Evolutionary conservation across 2,797 vertebrate genomes (phyloP), one percentile per base, ranked within the genome.

Genomic region (Sphaeramia orbicularis): DNA sequence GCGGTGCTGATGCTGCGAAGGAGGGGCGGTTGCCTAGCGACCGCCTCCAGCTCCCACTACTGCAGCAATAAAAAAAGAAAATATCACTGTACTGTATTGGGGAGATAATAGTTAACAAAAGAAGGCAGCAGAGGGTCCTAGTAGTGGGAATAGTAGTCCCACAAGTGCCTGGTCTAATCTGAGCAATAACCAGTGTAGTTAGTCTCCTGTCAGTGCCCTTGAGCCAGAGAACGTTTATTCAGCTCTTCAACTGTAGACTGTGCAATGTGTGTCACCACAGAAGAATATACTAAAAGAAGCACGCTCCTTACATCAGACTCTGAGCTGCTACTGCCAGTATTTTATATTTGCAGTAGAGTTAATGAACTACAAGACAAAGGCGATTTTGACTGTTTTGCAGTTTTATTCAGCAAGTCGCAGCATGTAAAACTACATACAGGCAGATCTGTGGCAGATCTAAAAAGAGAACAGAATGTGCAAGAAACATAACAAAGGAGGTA

Each of bases 1-100:
- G 48, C 75, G 92, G 86, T 93, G 90, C 92, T 94, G 92, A 94
- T 93, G 92, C 87, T 94, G 92, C 74, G 80, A 68, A 65, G 84
- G 84, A 89, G 87, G 86, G 79, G 84, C 37, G 59, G 93, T 93
- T 91, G 89, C 93, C 56, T 79, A 76, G 93, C 79, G 82, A 93
- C 91, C 40, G 58, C 43, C 61, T 76, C 73, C 64, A 45, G 63
- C 52, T 56, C 53, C 62, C 44, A 66, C 58, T 69, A 72, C 80
- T 77, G 72, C 75, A 86, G 82, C 74, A 55, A 21, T 50, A n/a
- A 64, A 19, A 49, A 10, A 24, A 21, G 14, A 35, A 16, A n/a
- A 3, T 7, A 19, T 10, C 2, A 18, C 10, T 0, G 6, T 15
- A 10, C 7, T 38, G 21, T 9, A 14, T 15, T 16, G 48, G 43